A percentile compares a stretch with the other conserved stretches of the same genome.
Conservation (phyloP, 2,113 vertebrate species). For the Acinonyx jubatus region DNA sequence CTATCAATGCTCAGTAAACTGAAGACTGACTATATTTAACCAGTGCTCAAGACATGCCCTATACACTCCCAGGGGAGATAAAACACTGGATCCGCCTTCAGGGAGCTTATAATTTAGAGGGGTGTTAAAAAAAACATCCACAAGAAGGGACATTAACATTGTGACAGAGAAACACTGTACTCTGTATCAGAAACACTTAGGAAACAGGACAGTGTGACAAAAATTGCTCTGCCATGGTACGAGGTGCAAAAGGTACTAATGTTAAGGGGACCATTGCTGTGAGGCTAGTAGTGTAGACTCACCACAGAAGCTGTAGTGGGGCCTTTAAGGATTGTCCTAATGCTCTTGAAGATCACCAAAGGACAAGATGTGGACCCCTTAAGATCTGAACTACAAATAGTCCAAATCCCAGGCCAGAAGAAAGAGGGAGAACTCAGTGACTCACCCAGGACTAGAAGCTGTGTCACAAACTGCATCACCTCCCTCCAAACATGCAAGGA, state of each 20-base stretch:
- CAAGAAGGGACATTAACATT: background rate
- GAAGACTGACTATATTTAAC: background rate
- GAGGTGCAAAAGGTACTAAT: background rate
- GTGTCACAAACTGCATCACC: background rate
- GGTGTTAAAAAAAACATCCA: background rate
- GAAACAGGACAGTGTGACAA: background rate
- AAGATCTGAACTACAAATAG: background rate
- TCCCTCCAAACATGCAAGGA: background rate
- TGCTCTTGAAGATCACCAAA: background rate
- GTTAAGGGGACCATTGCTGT: background rate
- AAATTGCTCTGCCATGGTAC: background rate
- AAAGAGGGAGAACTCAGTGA: background rate
- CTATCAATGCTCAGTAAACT: background rate
- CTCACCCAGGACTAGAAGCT: background rate
- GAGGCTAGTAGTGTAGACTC: background rate
- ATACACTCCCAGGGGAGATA: background rate
- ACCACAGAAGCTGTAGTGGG: background rate
- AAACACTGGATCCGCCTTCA: background rate
- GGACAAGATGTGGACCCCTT: background rate
- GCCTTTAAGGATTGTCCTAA: background rate
- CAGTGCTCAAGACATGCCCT: background rate
- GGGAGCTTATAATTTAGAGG: background rate
- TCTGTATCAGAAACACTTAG: background rate
- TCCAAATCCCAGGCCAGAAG: background rate
- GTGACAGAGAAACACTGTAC: background rate